Conservation (phyloP, 2,113 vertebrate genomes). For the Dromaius novaehollandiae region DNA sequence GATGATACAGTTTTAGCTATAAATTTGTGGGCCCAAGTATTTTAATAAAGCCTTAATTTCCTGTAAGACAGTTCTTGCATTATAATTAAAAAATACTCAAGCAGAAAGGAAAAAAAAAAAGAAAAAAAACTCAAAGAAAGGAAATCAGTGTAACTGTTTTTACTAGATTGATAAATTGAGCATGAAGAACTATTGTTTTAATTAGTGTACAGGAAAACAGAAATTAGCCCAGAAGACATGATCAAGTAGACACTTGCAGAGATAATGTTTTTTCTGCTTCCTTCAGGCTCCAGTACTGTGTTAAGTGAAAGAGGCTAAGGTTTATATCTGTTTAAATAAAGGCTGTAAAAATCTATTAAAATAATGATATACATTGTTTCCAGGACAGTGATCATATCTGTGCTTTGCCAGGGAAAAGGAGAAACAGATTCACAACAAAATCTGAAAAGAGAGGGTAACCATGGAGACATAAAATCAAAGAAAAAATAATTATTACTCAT, state of each 20-base stretch:
- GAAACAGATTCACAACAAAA: neutral
- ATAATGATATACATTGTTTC: neutral
- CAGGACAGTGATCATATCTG: neutral
- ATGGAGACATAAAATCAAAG: neutral
- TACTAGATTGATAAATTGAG: neutral
- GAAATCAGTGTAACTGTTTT: neutral
- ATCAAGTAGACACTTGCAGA: neutral
- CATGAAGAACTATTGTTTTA: slow-evolving; percentile 13
- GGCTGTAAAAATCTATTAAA: neutral
- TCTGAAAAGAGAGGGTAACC: neutral
- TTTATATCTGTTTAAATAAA: neutral
- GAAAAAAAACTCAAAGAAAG: neutral
- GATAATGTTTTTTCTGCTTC: neutral
- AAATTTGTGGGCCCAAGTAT: neutral
- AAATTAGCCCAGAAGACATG: neutral
- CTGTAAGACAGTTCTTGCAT: neutral
- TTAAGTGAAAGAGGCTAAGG: neutral
- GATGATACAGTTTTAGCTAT: neutral
- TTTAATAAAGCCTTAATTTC: neutral
- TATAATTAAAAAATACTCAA: slow-evolving; percentile 1
- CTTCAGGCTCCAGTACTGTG: neutral
- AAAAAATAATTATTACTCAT: neutral
- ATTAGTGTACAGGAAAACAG: neutral
- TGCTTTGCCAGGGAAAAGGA: neutral
- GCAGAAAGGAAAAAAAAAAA: neutral